These are phyloP conservation scores for Melanotaenia pygmaea DNA, from an alignment of 2,797 vertebrate species.

Conservation along the genomic window DNA sequence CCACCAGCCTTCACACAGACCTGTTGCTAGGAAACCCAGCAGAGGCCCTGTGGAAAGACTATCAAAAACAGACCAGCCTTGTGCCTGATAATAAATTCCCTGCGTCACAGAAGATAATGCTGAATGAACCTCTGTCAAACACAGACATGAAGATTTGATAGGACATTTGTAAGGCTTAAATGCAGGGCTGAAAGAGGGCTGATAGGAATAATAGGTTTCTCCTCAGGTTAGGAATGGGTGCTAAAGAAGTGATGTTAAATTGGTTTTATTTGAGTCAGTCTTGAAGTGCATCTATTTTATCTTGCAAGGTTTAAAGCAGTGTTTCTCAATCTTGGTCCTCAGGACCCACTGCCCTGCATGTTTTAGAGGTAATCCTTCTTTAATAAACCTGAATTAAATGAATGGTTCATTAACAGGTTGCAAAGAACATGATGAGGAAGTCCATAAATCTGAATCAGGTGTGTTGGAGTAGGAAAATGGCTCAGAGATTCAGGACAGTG, in stretches of 20 bases:
- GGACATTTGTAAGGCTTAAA: constrained; percentile 8
- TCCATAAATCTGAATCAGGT: too few species aligned
- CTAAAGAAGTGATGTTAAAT: not conserved
- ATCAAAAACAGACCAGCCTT: constrained; percentile 52
- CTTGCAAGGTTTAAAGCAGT: not conserved
- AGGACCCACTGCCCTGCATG: too few species aligned
- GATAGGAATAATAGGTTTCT: not conserved
- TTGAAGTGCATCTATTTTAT: constrained; percentile 9
- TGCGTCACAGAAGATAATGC: constrained; percentile 31
- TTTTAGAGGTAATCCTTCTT: too few species aligned
- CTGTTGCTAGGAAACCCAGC: constrained; percentile 79
- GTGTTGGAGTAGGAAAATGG: too few species aligned
- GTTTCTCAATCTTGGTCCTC: too few species aligned
- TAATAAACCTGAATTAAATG: too few species aligned
- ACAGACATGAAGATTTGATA: constrained; percentile 27
- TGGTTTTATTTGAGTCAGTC: constrained; percentile 21
- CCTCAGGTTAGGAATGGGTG: constrained; percentile 1
- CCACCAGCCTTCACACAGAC: constrained; percentile 52
- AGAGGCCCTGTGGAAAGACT: constrained; percentile 44
- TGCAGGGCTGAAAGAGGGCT: not conserved
- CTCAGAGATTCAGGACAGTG: too few species aligned
- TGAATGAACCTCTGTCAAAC: constrained; percentile 30
- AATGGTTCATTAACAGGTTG: too few species aligned
- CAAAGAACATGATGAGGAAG: too few species aligned
- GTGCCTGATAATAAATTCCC: constrained; percentile 48